Conservation (phyloP, 2,888 invertebrate genomes). For the Agonopterix arenella region DNA sequence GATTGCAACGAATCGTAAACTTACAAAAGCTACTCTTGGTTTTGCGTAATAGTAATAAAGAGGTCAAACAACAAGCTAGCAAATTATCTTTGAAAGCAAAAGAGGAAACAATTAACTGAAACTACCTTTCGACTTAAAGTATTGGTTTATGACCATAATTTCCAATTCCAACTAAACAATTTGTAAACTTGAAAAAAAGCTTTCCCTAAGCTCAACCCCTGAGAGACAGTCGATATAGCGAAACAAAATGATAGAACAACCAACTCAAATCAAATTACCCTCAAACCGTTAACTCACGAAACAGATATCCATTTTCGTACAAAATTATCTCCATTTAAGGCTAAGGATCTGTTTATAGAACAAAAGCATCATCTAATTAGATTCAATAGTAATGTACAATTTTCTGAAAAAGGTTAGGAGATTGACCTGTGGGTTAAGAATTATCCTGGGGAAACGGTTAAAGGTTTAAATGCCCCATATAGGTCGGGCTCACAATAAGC, state of each 20-base stretch:
- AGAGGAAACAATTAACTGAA: too few relatives aligned
- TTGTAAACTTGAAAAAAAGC: too few relatives aligned
- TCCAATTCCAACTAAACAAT: too few relatives aligned
- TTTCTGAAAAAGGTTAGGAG: conserved; percentile 39
- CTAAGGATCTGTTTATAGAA: conserved; percentile 12
- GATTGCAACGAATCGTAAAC: conserved; percentile 4
- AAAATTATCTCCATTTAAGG: conserved; percentile 9
- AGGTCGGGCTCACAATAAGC: conserved; percentile 49
- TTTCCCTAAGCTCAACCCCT: too few relatives aligned
- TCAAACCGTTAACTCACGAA: background rate
- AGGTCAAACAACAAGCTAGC: too few relatives aligned
- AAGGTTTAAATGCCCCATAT: conserved; percentile 45
- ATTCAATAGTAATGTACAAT: conserved; percentile 40
- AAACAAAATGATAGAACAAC: too few relatives aligned
- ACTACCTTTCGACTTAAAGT: too few relatives aligned
- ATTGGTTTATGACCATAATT: too few relatives aligned
- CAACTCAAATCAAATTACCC: background rate
- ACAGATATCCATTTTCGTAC: conserved; percentile 2
- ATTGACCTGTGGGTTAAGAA: conserved; percentile 38
- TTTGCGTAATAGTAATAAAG: too few relatives aligned
- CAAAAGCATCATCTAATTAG: conserved; percentile 35
- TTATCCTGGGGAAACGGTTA: conserved; percentile 23
- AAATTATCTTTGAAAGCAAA: too few relatives aligned
- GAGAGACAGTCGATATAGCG: too few relatives aligned
- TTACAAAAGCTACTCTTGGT: background rate